These are phyloP conservation scores for Ichneumoninae sp. DNA, from an alignment of 2,888 invertebrate species.

Conservation along the genomic window DNA sequence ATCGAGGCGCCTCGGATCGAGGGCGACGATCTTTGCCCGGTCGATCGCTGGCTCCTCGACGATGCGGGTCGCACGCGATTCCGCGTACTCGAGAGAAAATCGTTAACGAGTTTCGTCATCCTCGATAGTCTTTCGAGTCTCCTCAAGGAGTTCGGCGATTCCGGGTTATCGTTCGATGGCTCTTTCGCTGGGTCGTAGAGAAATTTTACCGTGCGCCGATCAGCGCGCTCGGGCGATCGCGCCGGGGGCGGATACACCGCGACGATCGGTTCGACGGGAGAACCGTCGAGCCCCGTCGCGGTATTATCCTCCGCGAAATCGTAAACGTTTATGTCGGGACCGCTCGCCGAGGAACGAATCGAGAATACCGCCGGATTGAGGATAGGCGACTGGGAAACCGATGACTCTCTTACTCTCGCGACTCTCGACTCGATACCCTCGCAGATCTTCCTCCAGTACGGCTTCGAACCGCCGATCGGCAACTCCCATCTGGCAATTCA, in stretches of 20 bases:
- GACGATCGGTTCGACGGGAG: conserved; percentile 64
- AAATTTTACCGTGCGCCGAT: conserved; percentile 15
- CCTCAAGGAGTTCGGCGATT: neutral
- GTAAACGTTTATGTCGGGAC: conserved; percentile 38
- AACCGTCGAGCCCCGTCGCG: conserved; percentile 5
- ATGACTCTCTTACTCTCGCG: conserved; percentile 76
- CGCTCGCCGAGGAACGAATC: conserved; percentile 49
- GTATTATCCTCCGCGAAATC: conserved; percentile 33
- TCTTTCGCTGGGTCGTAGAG: conserved; percentile 5
- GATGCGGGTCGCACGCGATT: conserved; percentile 34
- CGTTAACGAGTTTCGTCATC: conserved; percentile 66
- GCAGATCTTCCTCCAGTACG: conserved; percentile 77
- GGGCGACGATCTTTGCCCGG: neutral
- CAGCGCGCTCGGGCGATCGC: conserved; percentile 37
- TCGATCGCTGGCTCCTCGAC: conserved; percentile 6
- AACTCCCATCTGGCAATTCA: conserved; percentile 75
- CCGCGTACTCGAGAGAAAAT: conserved; percentile 66
- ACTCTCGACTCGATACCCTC: conserved; percentile 73
- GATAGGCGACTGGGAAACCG: conserved; percentile 54
- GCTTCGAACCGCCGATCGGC: conserved; percentile 71
- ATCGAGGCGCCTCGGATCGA: neutral
- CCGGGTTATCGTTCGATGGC: neutral
- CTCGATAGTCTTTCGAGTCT: conserved; percentile 58
- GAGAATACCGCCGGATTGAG: conserved; percentile 30
- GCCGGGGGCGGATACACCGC: conserved; percentile 62